Conservation (phyloP, 1,140 invertebrate genomes). For the Anagrus nilaparvatae region DNA sequence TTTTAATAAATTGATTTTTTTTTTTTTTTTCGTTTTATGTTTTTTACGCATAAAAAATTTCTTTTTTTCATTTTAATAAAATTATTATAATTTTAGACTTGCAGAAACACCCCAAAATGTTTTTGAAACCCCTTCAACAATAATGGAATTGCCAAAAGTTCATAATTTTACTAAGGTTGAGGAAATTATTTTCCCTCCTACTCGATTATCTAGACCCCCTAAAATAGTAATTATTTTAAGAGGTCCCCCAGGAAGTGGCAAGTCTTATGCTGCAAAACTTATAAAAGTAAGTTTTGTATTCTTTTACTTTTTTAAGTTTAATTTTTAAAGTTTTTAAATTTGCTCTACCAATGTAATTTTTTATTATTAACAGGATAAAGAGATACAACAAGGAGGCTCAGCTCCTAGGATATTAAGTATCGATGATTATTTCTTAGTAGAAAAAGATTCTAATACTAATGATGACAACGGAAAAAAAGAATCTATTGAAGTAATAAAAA, state of each 20-base stretch:
- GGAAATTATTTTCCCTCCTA: constrained; percentile 68
- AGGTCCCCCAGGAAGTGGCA: constrained; percentile 83
- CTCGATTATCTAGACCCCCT: constrained; percentile 60
- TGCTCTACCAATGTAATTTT: constrained; percentile 1
- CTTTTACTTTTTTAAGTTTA: too few relatives aligned
- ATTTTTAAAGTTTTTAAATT: too few relatives aligned
- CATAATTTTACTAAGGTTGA: constrained; percentile 57
- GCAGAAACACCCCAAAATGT: constrained; percentile 28
- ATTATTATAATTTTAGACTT: constrained; percentile 27
- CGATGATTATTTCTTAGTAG: constrained; percentile 93
- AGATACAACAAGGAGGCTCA: constrained; percentile 63
- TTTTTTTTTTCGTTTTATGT: constrained; percentile 5
- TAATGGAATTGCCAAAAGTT: constrained; percentile 35
- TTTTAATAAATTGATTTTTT: constrained; percentile 4
- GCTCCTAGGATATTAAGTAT: constrained; percentile 83
- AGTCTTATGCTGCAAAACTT: constrained; percentile 76
- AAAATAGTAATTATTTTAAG: constrained; percentile 83
- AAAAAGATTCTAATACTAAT: constrained; percentile 69
- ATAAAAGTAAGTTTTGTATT: constrained; percentile 69
- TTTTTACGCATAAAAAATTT: background rate
- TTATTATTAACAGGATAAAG: constrained; percentile 52
- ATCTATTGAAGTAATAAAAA: constrained; percentile 45
- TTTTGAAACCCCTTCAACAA: constrained; percentile 21
- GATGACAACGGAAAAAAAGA: constrained; percentile 73
- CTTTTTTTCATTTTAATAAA: constrained; percentile 14